Conservation (phyloP, 2,888 invertebrate species). For the Lapara coniferarum region DNA sequence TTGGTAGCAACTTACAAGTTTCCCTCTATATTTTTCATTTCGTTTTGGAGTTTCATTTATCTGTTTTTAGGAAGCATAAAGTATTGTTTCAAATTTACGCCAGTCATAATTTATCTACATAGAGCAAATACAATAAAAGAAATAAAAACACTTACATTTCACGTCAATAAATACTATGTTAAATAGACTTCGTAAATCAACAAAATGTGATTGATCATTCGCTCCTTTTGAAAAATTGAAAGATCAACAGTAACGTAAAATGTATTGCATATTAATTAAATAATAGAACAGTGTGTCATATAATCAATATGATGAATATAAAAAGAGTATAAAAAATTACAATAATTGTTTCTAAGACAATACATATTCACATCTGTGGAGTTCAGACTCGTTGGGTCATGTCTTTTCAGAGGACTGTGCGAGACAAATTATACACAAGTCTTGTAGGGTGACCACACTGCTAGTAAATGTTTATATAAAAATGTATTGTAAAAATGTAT, state of each 20-base stretch:
- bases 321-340: constrained; percentile 35
- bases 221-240: not conserved
- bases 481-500: too few relatives aligned
- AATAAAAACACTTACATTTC: not conserved
- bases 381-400: constrained; percentile 56
- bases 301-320: constrained; percentile 18
- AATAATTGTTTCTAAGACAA: constrained; percentile 42
- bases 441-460: constrained; percentile 46
- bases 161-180: not conserved
- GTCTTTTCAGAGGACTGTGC: constrained; percentile 60
- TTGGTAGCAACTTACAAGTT: constrained; percentile 2
- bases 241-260: not conserved
- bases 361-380: constrained; percentile 52
- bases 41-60: not conserved
- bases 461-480: not conserved
- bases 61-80: not conserved
- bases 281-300: not conserved
- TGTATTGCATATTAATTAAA: not conserved
- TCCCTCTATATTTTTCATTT: not conserved
- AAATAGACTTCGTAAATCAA: not conserved
- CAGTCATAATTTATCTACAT: not conserved
- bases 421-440: constrained; percentile 68
- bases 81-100: not conserved
- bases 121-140: too few relatives aligned
- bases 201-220: not conserved